A percentile compares a stretch with the other conserved stretches of the same genome.
These are phyloP conservation scores for Vipera ursinii DNA, from an alignment of 2,797 vertebrate species.

Conservation along the genomic window DNA sequence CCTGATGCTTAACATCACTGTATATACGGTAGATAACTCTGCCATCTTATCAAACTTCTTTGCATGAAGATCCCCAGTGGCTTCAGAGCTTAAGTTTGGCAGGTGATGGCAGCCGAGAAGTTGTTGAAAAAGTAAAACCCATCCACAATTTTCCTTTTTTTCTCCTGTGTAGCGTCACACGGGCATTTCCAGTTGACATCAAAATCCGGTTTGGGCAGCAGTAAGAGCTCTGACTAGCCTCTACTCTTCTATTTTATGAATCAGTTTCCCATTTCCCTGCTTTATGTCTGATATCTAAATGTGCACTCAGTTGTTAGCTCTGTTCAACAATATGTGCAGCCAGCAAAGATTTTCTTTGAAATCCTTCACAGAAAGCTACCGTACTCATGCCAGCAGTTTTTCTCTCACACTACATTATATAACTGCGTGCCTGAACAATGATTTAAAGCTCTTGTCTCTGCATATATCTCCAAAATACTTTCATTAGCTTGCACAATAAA, in stretches of 20 bases:
- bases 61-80: background rate
- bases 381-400: background rate
- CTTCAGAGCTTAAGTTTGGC: background rate
- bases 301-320: background rate
- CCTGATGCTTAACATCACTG: background rate
- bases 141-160: background rate
- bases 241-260: background rate
- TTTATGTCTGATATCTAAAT: background rate
- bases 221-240: background rate
- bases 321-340: background rate
- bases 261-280: background rate
- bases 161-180: background rate
- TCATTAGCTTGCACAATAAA: rapidly evolving
- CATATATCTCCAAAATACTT: background rate
- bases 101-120: background rate
- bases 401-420: background rate
- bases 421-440: rapidly evolving
- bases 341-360: background rate
- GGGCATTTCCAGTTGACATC: background rate
- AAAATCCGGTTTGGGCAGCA: background rate
- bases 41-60: background rate
- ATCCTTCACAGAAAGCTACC: background rate
- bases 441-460: background rate
- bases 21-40: background rate
- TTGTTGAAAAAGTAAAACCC: background rate